Conservation (phyloP, 2,888 invertebrate species). For the Thymelicus acteon region DNA sequence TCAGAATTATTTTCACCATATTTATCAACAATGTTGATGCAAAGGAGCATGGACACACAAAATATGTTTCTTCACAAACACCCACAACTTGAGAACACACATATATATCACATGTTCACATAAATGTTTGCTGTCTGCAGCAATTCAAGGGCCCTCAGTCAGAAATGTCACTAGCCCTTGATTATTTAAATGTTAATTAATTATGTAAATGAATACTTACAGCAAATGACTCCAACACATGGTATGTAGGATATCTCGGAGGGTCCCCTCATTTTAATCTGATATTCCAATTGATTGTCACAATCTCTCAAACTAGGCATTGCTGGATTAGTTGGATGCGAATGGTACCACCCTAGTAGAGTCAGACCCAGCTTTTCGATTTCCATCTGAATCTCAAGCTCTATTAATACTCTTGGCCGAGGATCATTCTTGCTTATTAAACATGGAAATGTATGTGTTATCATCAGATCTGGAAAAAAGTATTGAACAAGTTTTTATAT, state of each 20-base stretch:
- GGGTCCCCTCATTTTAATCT: constrained; percentile 96
- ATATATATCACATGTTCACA: no score
- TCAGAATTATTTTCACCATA: background rate
- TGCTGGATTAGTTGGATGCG: constrained; percentile 94
- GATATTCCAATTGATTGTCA: constrained; percentile 96
- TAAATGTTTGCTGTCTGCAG: no score
- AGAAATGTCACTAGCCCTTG: no score
- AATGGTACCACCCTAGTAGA: constrained; percentile 98
- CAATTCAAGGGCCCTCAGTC: no score
- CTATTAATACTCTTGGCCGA: constrained; percentile 90
- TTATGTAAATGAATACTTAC: constrained; percentile 84
- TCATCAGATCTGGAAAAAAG: constrained; percentile 88
- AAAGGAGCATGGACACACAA: no score
- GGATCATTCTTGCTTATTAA: constrained; percentile 92
- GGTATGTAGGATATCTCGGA: constrained; percentile 97
- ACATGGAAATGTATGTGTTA: constrained; percentile 96
- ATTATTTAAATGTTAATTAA: no score
- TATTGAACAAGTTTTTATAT: background rate
- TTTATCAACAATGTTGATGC: no score
- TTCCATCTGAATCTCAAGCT: constrained; percentile 92
- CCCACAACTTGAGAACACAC: no score
- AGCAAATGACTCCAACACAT: constrained; percentile 95
- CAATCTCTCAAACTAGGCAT: constrained; percentile 95
- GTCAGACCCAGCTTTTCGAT: constrained; percentile 93
- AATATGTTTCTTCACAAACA: no score